These are phyloP conservation scores for Caenorhabditis sp. DNA, from an alignment of 2,888 invertebrate genomes.

Conservation along the genomic window DNA sequence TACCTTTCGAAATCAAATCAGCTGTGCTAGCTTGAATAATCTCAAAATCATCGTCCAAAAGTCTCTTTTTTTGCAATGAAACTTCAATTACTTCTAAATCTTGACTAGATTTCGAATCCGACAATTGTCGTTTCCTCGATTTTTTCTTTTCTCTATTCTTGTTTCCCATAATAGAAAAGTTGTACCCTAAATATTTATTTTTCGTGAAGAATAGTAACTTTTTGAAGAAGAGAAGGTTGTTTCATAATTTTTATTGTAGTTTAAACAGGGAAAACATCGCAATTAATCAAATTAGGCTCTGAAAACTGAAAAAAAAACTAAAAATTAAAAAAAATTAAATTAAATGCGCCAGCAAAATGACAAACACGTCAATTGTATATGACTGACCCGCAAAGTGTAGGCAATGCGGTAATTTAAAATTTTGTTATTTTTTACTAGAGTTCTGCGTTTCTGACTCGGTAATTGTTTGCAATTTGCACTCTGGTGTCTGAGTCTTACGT, in stretches of 20 bases:
- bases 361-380: neutral
- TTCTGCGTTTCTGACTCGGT: slow-evolving; percentile 8
- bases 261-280: too few relatives aligned
- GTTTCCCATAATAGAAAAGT: slow-evolving; percentile 16
- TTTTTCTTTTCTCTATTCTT: slow-evolving; percentile 20
- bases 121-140: slow-evolving; percentile 32
- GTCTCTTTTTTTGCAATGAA: slow-evolving; percentile 29
- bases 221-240: neutral
- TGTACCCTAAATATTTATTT: slow-evolving; percentile 6
- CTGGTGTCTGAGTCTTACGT: neutral
- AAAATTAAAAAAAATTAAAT: neutral
- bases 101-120: slow-evolving; percentile 33
- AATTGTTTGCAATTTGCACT: slow-evolving; percentile 8
- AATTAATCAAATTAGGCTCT: too few relatives aligned
- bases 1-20: slow-evolving; percentile 12
- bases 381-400: too few relatives aligned
- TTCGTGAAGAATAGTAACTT: neutral
- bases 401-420: neutral
- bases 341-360: neutral
- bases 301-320: slow-evolving; percentile 6
- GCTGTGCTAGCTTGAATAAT: slow-evolving; percentile 10
- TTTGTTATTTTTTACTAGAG: neutral
- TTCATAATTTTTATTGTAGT: too few relatives aligned
- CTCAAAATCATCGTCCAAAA: slow-evolving; percentile 18
- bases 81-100: slow-evolving; percentile 38